phyloP scores from a whole-genome alignment of 1,140 invertebrate genomes.

The Musca vetustissima region DNA sequence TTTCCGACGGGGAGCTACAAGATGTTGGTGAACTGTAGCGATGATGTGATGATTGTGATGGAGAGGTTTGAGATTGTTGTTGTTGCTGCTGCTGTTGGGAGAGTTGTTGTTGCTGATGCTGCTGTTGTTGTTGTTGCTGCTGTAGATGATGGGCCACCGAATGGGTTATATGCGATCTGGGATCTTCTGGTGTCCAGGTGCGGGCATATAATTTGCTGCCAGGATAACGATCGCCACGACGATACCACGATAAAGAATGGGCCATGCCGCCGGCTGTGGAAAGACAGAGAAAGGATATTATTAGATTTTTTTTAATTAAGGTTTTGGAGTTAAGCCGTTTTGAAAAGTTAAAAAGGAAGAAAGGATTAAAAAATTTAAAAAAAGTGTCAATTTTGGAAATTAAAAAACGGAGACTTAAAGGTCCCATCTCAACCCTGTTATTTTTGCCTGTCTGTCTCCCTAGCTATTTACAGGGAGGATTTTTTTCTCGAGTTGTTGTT shows the following conservation, averaged over 20 bases:
- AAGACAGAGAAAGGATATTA: constrained; percentile 9
- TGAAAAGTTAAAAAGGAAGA: constrained; percentile 9
- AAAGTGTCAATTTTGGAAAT: too few species aligned
- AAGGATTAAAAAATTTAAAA: neutral
- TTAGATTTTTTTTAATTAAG: constrained; percentile 13
- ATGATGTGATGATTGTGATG: neutral
- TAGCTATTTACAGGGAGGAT: neutral
- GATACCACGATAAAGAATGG: constrained; percentile 90
- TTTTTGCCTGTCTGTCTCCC: too few species aligned
- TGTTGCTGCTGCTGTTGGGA: too few species aligned
- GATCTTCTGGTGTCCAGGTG: constrained; percentile 91
- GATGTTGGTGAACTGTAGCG: constrained; percentile 13
- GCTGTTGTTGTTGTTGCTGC: constrained; percentile 28
- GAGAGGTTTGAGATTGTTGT: constrained; percentile 7
- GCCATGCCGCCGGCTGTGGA: constrained; percentile 62
- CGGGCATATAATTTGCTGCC: constrained; percentile 86
- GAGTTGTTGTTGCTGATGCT: constrained; percentile 19
- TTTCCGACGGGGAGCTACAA: neutral
- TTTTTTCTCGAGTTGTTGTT: neutral
- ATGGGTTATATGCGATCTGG: constrained; percentile 55
- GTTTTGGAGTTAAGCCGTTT: neutral
- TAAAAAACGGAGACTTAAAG: neutral
- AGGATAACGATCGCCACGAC: constrained; percentile 73
- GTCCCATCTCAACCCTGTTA: constrained; percentile 6
- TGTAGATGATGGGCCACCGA: constrained; percentile 30